A percentile compares a stretch with the other conserved stretches of the same genome.
These are phyloP conservation scores for Holacanthella duospinosa DNA, from an alignment of 2,888 invertebrate genomes.

Conservation along the genomic window DNA sequence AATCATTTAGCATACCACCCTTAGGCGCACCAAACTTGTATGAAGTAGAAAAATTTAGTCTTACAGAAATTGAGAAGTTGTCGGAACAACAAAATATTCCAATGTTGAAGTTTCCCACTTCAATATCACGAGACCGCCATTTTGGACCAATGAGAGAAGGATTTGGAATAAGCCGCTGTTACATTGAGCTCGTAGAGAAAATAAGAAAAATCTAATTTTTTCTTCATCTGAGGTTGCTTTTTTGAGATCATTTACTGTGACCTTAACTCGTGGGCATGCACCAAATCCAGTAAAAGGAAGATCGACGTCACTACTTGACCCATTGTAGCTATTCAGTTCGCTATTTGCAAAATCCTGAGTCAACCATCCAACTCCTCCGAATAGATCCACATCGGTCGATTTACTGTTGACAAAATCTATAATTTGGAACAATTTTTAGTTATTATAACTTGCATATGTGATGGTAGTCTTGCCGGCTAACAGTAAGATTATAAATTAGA, in stretches of 20 bases:
- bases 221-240: background rate
- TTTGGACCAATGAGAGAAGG: background rate
- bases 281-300: background rate
- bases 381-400: background rate
- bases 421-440: background rate
- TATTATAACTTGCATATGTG: background rate
- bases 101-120: background rate
- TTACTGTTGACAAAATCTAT: background rate
- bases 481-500: background rate
- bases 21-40: background rate
- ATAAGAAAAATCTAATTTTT: background rate
- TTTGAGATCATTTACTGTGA: background rate
- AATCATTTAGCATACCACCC: too few species aligned
- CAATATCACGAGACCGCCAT: background rate
- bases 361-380: background rate
- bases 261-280: background rate
- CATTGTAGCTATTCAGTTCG: background rate
- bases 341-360: conserved; percentile 2
- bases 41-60: background rate
- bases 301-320: background rate
- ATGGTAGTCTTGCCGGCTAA: background rate
- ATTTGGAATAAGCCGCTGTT: background rate
- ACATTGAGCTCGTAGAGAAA: background rate
- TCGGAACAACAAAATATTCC: background rate
- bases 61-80: background rate